Evolutionary conservation across 92 coral and sea anemone species (phyloP), one percentile per base, ranked within the genome.

Genomic region (Paramuricea clavata): DNA sequence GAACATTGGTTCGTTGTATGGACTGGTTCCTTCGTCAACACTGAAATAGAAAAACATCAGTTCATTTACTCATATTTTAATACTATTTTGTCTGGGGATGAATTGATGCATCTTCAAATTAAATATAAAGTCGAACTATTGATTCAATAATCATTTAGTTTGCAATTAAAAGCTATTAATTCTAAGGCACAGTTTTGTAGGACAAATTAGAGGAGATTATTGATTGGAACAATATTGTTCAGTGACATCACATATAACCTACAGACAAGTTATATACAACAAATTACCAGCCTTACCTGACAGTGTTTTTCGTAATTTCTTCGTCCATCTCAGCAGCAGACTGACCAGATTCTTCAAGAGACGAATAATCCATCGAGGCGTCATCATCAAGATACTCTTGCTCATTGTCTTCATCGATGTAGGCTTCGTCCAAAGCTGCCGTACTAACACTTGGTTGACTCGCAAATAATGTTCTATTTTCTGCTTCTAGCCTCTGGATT

Each of bases 1-100:
- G 34, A 62, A 62, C 12, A 26, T 62, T 26, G 70, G 70, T 62
- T 62, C 70, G 8, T 62, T 62, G 70, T 62, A 62, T 13, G 70
- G 12, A 30, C 70, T 62, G 70, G 70, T 31, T 3, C 36, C 34
- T 62, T 52, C 61, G 11, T n/a, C 23, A n/a, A n/a, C 61, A 13
- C 61, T n/a, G 19, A 10, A 39, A 39, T 39, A 39, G 44, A 39
- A 39, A 39, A 39, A 39, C 44, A 39, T 10, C n/a, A n/a, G n/a
- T n/a, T n/a, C n/a, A n/a, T n/a, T n/a, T n/a, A n/a, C n/a, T n/a
- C n/a, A n/a, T n/a, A n/a, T n/a, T n/a, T n/a, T n/a, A n/a, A n/a
- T n/a, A n/a, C n/a, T n/a, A n/a, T n/a, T n/a, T n/a, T 43, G 52
- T 10, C 10, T 47, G 17, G 13, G 52, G 52, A 54, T 21, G 0